Base-by-base conservation (phyloP, 2,888 invertebrate species). In the Abrostola triplasia region DNA sequence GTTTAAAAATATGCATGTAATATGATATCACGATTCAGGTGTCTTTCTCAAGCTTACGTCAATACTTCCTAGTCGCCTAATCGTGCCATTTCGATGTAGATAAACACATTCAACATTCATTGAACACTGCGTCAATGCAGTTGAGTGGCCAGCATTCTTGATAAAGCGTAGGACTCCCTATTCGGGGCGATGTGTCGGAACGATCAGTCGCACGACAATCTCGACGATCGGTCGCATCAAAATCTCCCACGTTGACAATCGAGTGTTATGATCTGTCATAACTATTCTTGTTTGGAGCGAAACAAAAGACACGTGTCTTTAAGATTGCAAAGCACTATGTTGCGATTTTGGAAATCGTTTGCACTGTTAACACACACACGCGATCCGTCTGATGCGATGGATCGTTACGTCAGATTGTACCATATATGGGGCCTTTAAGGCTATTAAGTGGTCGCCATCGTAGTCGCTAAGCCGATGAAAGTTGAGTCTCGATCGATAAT, bases 401-500 rank as follows among this genome's bases (percentile, higher is more conserved):
- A 24, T 24, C 24, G 24, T 24, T 24, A 24, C 24, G 24, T 2
- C 24, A 4, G 24, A 24, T 24, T 24, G 24, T 24, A 24, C 24
- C 24, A 4, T 24, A 24, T 24, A 24, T 24, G 1, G 24, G 24
- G 24, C 24, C 24, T 4, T 24, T 24, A 11, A 10, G 24, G 44
- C 24, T 47, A 47, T 47, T 47, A 47, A 47, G 44, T 50, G 48
- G 56, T 35, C 64, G 47, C 38, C 35, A 57, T 69, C 69, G 70
- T 53, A 55, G 70, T 59, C 54, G 47, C 51, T 60, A 59, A 51
- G 47, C 55, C 50, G 52, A 74, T 67, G 78, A 74, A 68, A 78
- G 78, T 67, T 58, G 56, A 24, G 59, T 54, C 50, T 59, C 67
- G 51, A 63, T 76, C 76, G 59, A 71, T 76, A 67, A 58, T 59